A percentile compares a stretch with the other conserved stretches of the same genome.
phyloP scores from a whole-genome alignment of 2,113 vertebrate species.

The Lonchura striata region DNA sequence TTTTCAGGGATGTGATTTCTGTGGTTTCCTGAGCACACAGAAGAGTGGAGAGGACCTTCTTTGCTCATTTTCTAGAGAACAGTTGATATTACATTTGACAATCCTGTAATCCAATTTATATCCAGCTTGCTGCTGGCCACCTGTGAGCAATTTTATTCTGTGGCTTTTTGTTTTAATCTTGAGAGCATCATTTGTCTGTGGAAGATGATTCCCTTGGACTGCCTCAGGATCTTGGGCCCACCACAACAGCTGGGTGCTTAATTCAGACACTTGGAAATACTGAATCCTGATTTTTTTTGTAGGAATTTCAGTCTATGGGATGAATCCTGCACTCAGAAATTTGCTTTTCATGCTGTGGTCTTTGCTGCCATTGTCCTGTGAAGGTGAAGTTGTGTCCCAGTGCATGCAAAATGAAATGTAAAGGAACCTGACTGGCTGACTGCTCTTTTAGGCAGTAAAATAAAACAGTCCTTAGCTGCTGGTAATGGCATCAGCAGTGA shows the following conservation, averaged over 20 bases:
- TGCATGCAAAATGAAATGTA: not conserved
- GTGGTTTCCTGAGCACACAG: not conserved
- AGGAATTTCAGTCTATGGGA: not conserved
- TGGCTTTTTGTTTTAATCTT: not conserved
- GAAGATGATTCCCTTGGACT: not conserved
- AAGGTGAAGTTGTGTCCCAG: not conserved
- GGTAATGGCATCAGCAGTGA: not conserved
- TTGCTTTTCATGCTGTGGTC: not conserved
- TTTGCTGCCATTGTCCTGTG: not conserved
- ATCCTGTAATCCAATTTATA: not conserved
- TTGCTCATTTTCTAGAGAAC: not conserved
- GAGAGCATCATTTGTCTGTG: not conserved
- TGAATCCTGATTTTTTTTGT: not conserved
- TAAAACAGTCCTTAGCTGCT: not conserved
- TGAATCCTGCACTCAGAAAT: not conserved
- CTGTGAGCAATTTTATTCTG: not conserved
- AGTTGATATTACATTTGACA: not conserved
- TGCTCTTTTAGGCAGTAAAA: not conserved
- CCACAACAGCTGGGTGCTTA: not conserved
- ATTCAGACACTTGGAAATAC: not conserved
- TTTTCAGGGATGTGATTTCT: not conserved
- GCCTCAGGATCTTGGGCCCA: not conserved
- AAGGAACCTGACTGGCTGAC: not conserved
- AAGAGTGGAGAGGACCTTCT: not conserved
- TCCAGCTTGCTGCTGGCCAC: conserved; percentile 17